phyloP scores from a whole-genome alignment of 2,113 vertebrate genomes.

The Poecilia latipinna region DNA sequence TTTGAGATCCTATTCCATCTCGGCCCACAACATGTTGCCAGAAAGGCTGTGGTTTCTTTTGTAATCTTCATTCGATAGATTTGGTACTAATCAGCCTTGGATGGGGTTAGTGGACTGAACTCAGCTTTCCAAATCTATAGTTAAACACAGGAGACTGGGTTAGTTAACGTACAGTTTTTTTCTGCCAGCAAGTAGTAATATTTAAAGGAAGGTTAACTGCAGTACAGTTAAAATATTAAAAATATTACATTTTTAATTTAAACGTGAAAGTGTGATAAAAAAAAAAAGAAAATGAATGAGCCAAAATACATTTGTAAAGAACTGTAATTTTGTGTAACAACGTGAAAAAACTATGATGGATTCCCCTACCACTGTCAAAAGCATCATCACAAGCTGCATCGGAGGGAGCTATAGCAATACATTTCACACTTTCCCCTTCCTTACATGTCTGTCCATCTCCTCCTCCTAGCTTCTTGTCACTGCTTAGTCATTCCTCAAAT shows the following conservation, averaged over 20 bases:
- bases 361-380: conserved; percentile 19
- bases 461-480: conserved; percentile 18
- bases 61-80: too few species aligned
- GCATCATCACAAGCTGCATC: conserved; percentile 22
- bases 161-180: too few species aligned
- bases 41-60: too few species aligned
- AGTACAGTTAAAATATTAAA: too few species aligned
- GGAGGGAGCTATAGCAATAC: conserved; percentile 17
- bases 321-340: conserved; percentile 60
- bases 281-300: neutral
- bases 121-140: too few species aligned
- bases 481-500: conserved; percentile 20
- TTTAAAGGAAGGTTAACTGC: too few species aligned
- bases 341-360: conserved; percentile 45
- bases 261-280: neutral
- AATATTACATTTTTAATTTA: neutral
- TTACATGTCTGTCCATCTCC: conserved; percentile 49
- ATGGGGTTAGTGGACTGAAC: too few species aligned
- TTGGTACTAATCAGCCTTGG: too few species aligned
- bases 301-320: conserved; percentile 3
- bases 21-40: too few species aligned
- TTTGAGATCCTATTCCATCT: too few species aligned
- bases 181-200: too few species aligned
- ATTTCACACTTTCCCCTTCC: conserved; percentile 31
- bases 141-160: too few species aligned